Evolutionary conservation across 2,888 invertebrate genomes (phyloP), one percentile per base, ranked within the genome.

Genomic region (Homarus gammarus): DNA sequence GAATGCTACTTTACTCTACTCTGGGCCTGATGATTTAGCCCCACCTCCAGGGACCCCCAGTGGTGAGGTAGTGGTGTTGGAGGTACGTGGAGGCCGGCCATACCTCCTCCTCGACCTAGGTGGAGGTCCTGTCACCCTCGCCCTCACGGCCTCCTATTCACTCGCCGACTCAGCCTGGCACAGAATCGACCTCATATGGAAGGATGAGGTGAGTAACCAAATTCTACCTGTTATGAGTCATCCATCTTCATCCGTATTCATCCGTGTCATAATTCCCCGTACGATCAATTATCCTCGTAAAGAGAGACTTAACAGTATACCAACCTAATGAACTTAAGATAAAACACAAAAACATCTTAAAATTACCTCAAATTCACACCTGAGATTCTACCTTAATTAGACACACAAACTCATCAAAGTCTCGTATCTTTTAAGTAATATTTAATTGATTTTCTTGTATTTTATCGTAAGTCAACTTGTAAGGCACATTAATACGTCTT

Each of bases 81-180:
- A 84, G 51, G 94, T 99, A 78, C 95, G 95, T 15, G 95, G 96
- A 68, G 98, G 99, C 1, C n/a, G 96, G 95, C 93, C 97, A 97
- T 95, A 97, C 0, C 94, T 99, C 10, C 95, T 96, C 44, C 96
- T 99, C 6, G 97, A 98, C 94, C 97, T 98, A 93, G 99, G 99
- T 0, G 95, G 96, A 0, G 98, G 98, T 0, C 96, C 97, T 0
- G 95, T 96, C 0, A 95, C 95, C 92, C 95, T 96, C 93, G 95
- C 95, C 87, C 95, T 89, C 61, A 77, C 68, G 2, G 72, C 72
- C 44, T 64, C 96, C 38, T 40, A 51, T 70, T 78, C 96, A 44
- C 94, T 99, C 38, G 96, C 96, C 79, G 97, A 98, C 93, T 98
- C 98, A 0, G 96, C 96, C 92, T 96, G 96, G 93, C 99, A 99